These are phyloP conservation scores for Prosopocoilus inquinatus DNA, from an alignment of 2,888 invertebrate species.

Conservation along the genomic window DNA sequence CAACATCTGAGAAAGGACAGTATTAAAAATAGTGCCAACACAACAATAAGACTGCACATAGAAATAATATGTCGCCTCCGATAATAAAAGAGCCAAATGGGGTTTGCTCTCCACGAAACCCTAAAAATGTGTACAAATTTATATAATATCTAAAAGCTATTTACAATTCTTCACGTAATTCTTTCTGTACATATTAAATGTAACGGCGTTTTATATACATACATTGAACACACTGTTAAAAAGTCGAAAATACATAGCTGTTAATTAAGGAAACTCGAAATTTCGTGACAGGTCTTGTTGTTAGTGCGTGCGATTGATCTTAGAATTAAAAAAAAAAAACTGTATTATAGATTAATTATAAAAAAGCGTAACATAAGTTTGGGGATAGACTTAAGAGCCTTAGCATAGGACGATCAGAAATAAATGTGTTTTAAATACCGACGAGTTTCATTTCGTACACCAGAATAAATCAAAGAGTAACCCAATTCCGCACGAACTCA, in stretches of 20 bases:
- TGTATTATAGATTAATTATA: slow-evolving; percentile 1
- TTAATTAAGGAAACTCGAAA: too few species aligned
- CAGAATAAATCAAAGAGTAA: too few species aligned
- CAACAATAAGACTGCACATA: too few species aligned
- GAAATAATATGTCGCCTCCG: background rate
- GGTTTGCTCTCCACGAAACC: background rate
- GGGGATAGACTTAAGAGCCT: slow-evolving; percentile 1
- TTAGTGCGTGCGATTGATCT: background rate
- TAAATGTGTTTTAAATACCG: slow-evolving; percentile 17
- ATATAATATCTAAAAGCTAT: background rate
- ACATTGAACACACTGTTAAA: too few species aligned
- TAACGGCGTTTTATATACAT: background rate
- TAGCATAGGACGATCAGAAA: slow-evolving; percentile 13
- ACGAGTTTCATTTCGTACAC: background rate
- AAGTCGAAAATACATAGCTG: too few species aligned
- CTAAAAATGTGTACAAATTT: too few species aligned
- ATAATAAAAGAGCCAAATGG: background rate
- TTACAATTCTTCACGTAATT: background rate
- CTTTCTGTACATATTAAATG: background rate
- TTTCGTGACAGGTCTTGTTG: background rate
- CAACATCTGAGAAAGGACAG: background rate
- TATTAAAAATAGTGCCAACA: slow-evolving; percentile 3
- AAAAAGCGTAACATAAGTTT: slow-evolving; percentile 1
- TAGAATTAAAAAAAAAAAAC: background rate
- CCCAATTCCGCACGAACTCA: too few species aligned